Conservation (phyloP, 1,140 invertebrate genomes). For the Phortica variegata region DNA sequence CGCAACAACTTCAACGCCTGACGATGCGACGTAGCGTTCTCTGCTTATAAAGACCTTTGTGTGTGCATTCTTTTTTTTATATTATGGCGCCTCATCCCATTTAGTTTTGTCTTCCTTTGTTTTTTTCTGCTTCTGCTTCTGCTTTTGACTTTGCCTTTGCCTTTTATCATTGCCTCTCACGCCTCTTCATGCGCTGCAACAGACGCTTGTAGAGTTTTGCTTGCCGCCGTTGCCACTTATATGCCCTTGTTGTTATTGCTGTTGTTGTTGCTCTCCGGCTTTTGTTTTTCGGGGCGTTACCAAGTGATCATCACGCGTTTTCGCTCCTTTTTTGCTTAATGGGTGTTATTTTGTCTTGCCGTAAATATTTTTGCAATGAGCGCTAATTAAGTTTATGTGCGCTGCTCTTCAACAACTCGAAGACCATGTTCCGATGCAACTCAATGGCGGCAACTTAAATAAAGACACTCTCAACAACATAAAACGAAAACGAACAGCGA, state of each 20-base stretch:
- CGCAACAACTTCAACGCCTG: constrained; percentile 34
- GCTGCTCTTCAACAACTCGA: no score
- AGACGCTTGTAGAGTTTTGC: no score
- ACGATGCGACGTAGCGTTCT: constrained; percentile 53
- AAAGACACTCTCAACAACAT: no score
- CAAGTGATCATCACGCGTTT: constrained; percentile 56
- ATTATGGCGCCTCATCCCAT: not conserved
- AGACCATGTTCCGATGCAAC: no score
- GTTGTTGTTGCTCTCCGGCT: not conserved
- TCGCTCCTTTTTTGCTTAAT: constrained; percentile 40
- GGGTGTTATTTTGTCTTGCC: constrained; percentile 55
- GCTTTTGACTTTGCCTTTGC: constrained; percentile 12
- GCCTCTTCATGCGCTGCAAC: no score
- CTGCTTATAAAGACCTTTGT: constrained; percentile 44
- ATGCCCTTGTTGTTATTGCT: no score
- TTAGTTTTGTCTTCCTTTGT: not conserved
- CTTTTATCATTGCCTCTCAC: no score
- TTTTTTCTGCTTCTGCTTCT: not conserved
- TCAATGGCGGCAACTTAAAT: no score
- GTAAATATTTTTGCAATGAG: constrained; percentile 54
- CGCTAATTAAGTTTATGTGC: constrained; percentile 55
- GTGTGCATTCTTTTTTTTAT: constrained; percentile 4
- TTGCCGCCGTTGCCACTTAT: no score
- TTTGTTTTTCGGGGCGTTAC: constrained; percentile 48
- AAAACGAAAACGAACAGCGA: no score